Base-by-base conservation (phyloP, 2,888 invertebrate genomes). In the Pristionchus mayeri region DNA sequence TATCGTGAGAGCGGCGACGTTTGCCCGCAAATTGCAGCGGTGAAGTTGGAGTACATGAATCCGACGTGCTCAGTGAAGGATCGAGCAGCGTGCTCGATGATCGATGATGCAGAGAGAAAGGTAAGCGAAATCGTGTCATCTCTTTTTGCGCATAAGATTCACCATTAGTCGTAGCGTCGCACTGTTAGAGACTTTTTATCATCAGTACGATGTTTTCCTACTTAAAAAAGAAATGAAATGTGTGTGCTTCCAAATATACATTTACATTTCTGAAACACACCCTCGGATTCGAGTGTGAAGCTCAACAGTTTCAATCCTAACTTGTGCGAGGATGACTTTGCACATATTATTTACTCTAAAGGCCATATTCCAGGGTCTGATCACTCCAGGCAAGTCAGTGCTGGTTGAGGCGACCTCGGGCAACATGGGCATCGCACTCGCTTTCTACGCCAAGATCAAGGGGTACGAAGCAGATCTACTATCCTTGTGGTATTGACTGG, bases 341-440 rank as follows among this genome's bases (percentile, higher is more conserved):
- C 52, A 11, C 18, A 16, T 16, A 52, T 16, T 18, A 18, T 52
- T 18, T 6, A 11, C 18, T 48, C 50, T 50, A 50, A 52, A 3
- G 16, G 3, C n/a, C 9, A 57, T 27, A 16, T 21, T 63, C 50
- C 48, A 48, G 57, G 83, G 76, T 37, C 34, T 86, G 50, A 90
- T n/a, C n/a, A n/a, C n/a, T n/a, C n/a, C n/a, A n/a, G n/a, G n/a
- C n/a, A n/a, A n/a, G n/a, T n/a, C n/a, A n/a, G n/a, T n/a, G n/a
- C n/a, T n/a, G n/a, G n/a, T n/a, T n/a, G n/a, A n/a, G n/a, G n/a
- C n/a, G n/a, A 91, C 91, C 2, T 89, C 89, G 44, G 91, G 91
- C 37, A 93, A 93, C 85, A 91, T 90, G 88, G 93, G 93, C 57
- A 91, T 92, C 57, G 92, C 90, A 6, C 85, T 93, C 50, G 92